Percentiles rank a stretch among this genome's conserved stretches.
These are phyloP conservation scores for Pituophis catenifer DNA, from an alignment of 2,113 vertebrate species.

Conservation along the genomic window DNA sequence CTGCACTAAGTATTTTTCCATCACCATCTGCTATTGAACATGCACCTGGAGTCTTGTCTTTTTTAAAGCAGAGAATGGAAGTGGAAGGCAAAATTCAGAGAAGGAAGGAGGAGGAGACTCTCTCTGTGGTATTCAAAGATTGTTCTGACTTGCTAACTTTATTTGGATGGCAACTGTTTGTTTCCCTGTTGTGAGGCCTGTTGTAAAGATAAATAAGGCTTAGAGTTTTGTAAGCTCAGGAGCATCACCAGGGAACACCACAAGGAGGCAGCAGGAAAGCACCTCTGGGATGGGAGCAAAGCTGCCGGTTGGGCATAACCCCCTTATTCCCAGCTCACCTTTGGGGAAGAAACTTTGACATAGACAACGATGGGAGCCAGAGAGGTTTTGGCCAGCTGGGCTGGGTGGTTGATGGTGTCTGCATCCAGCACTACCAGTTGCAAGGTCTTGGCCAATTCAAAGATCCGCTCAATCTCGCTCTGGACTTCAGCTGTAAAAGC, in stretches of 20 bases:
- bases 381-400: slow-evolving; percentile 94
- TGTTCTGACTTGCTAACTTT: background rate
- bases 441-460: slow-evolving; percentile 93
- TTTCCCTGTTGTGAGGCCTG: background rate
- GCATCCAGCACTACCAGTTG: slow-evolving; percentile 93
- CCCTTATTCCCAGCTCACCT: slow-evolving; percentile 67
- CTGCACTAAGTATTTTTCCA: background rate
- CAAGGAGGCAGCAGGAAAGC: background rate
- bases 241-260: background rate
- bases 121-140: background rate
- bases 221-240: too few species aligned
- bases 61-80: background rate
- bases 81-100: background rate
- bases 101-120: background rate
- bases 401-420: slow-evolving; percentile 94
- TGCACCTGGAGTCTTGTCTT: background rate
- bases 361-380: slow-evolving; percentile 93
- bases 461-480: slow-evolving; percentile 96
- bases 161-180: background rate
- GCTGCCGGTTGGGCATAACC: fast-evolving
- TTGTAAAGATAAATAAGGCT: background rate
- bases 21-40: background rate
- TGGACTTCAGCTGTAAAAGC: slow-evolving; percentile 85
- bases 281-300: background rate
- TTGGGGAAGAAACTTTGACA: slow-evolving; percentile 95